These are phyloP conservation scores for Bradypodion ventrale DNA, from an alignment of 2,797 vertebrate species.

Conservation along the genomic window DNA sequence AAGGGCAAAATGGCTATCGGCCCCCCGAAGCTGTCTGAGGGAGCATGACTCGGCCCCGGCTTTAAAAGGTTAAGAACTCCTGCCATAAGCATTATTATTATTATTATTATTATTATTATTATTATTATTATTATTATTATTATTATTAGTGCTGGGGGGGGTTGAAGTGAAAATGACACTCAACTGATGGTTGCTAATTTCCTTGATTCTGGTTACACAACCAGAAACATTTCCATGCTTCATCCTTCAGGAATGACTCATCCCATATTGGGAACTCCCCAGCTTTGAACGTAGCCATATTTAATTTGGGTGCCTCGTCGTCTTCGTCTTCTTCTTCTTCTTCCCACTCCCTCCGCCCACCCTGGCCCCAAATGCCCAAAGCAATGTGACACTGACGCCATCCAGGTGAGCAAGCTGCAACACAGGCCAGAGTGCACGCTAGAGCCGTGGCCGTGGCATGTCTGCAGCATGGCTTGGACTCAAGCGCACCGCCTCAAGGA, in stretches of 20 bases:
- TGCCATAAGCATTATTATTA: too few relatives aligned
- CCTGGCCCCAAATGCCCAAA: neutral
- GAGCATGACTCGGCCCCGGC: too few relatives aligned
- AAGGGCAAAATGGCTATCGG: too few relatives aligned
- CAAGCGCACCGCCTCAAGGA: constrained; percentile 34
- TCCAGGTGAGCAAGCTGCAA: neutral
- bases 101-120: too few relatives aligned
- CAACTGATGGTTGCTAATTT: neutral
- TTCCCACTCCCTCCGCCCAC: neutral
- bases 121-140: too few relatives aligned
- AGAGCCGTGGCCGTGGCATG: neutral
- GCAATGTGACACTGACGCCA: neutral
- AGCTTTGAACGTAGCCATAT: neutral
- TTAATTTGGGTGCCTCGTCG: neutral
- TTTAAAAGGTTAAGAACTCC: too few relatives aligned
- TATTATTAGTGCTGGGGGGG: too few relatives aligned
- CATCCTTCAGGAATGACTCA: neutral
- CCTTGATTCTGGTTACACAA: neutral
- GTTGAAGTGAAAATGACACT: neutral
- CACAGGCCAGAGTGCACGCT: rapidly evolving
- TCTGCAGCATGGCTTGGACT: constrained; percentile 47
- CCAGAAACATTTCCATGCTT: neutral
- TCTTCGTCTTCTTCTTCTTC: rapidly evolving
- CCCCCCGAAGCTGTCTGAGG: too few relatives aligned
- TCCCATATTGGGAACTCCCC: neutral